phyloP scores from a whole-genome alignment of 2,797 vertebrate species.

The Pipistrellus nathusii region DNA sequence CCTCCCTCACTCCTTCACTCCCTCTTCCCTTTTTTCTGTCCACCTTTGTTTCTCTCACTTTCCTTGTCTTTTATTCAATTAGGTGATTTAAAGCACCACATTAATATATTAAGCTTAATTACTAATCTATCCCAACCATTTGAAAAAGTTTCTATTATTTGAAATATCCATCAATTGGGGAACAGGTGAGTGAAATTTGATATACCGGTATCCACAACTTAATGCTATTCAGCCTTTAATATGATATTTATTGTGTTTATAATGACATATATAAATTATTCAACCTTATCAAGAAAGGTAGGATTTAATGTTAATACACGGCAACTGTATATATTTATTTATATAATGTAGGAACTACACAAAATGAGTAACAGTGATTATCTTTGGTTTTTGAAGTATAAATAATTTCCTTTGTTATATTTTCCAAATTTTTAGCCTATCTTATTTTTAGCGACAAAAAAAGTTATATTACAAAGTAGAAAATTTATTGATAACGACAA shows the following conservation, averaged over 20 bases:
- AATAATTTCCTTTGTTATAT: background rate
- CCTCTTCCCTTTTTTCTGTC: background rate
- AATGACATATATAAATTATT: constrained; percentile 38
- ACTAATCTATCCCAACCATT: background rate
- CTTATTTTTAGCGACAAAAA: background rate
- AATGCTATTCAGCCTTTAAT: background rate
- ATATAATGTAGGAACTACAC: background rate
- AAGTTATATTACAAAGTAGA: constrained; percentile 5
- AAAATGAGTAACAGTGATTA: constrained; percentile 29
- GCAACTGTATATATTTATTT: constrained; percentile 13
- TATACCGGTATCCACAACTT: background rate
- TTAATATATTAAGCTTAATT: constrained; percentile 20
- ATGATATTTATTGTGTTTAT: constrained; percentile 22
- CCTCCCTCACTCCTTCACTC: background rate
- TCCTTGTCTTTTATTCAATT: background rate
- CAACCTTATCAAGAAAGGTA: background rate
- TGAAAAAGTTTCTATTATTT: background rate
- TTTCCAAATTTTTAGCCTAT: constrained; percentile 20
- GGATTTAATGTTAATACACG: background rate
- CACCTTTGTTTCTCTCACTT: background rate
- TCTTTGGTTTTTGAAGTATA: background rate
- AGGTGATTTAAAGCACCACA: background rate
- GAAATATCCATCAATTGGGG: background rate
- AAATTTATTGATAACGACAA: background rate
- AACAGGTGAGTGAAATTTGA: constrained; percentile 21